Percentiles rank a stretch among this genome's conserved stretches.
Conservation (phyloP, 2,113 vertebrate species). For the Oryzias javanicus region DNA sequence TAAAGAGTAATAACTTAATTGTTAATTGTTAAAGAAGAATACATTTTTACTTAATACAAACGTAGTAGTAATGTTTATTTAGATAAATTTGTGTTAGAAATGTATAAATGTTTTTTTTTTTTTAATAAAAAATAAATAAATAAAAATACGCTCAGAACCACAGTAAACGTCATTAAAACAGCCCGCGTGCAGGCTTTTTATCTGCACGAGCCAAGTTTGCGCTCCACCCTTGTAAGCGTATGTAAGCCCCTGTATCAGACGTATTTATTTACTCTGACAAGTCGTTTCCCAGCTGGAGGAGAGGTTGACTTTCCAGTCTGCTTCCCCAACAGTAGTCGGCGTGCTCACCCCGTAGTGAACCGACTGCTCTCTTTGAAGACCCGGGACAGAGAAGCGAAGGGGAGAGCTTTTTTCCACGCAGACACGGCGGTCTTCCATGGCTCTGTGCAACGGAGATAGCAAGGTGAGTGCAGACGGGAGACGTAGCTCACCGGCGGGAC, state of each 20-base stretch:
- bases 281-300: slow-evolving; percentile 17
- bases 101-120: too few species aligned
- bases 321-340: slow-evolving; percentile 5
- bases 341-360: slow-evolving; percentile 54
- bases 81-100: too few species aligned
- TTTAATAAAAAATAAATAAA: too few species aligned
- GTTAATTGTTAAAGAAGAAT: too few species aligned
- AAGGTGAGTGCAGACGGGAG: slow-evolving; percentile 84
- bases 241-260: slow-evolving; percentile 2
- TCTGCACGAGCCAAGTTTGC: slow-evolving; percentile 30
- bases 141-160: too few species aligned
- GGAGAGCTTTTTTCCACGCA: slow-evolving; percentile 62
- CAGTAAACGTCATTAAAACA: too few species aligned
- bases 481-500: slow-evolving; percentile 2
- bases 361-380: slow-evolving; percentile 50
- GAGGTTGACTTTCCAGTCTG: slow-evolving; percentile 23
- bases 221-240: slow-evolving; percentile 56
- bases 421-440: slow-evolving; percentile 81
- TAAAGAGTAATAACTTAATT: too few species aligned
- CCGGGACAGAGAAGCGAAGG: slow-evolving; percentile 55
- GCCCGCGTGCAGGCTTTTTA: neutral
- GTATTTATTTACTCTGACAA: slow-evolving; percentile 43
- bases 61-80: too few species aligned
- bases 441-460: slow-evolving; percentile 94
- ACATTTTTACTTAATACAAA: too few species aligned